These are phyloP conservation scores for Drosophila infuscata DNA, from an alignment of 2,888 invertebrate species.

Conservation along the genomic window DNA sequence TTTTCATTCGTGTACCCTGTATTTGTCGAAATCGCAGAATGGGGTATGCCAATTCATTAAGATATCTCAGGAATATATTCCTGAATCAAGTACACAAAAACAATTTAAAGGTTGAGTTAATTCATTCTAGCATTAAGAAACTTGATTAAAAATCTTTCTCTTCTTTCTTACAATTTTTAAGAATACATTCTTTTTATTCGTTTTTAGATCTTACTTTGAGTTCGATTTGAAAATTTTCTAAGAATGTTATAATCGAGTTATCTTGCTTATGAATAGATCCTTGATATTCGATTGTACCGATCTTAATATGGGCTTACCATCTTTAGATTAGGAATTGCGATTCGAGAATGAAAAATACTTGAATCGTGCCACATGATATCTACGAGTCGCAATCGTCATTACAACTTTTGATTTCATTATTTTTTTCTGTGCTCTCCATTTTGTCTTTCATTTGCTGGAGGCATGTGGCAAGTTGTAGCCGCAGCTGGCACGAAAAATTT, in stretches of 20 bases:
- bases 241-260: neutral
- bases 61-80: neutral
- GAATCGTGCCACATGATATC: conserved; percentile 9
- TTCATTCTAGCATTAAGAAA: neutral
- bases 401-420: neutral
- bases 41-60: neutral
- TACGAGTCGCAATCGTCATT: neutral
- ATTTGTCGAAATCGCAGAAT: neutral
- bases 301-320: neutral
- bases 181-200: neutral
- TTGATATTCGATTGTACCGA: neutral
- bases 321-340: neutral
- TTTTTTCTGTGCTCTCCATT: conserved; percentile 3
- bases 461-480: conserved; percentile 72
- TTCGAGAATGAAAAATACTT: neutral
- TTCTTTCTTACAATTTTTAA: neutral
- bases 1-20: conserved; percentile 24
- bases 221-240: neutral
- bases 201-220: neutral
- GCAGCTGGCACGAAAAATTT: conserved; percentile 73
- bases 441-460: conserved; percentile 29
- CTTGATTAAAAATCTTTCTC: neutral
- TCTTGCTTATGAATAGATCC: neutral
- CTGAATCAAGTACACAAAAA: neutral
- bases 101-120: neutral